Evolutionary conservation across 2,888 invertebrate species (phyloP).

Genomic region (Cephus runcator): DNA sequence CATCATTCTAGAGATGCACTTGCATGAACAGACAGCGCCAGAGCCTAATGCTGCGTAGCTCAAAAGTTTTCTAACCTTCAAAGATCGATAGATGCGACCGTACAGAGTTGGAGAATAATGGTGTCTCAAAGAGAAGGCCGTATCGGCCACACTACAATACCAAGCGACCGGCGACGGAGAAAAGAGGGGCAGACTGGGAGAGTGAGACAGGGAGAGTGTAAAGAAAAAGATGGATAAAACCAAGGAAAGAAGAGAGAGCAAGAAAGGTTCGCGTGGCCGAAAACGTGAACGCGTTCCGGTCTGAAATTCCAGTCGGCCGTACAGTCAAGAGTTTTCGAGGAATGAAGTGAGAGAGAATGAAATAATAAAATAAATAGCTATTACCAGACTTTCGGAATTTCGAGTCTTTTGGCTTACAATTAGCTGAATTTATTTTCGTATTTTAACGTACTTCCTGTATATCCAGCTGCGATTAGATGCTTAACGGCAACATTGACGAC

Average conservation of each 20-base stretch:
- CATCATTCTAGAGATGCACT: background rate
- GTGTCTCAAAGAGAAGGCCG: background rate
- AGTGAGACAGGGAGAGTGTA: background rate
- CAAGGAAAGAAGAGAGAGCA: background rate
- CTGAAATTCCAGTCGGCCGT: background rate
- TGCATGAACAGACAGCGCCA: background rate
- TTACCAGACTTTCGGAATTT: background rate
- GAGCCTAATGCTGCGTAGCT: background rate
- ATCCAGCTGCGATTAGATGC: background rate
- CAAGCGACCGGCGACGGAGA: background rate
- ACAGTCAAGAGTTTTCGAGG: background rate
- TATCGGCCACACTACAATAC: background rate
- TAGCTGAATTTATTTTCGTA: background rate
- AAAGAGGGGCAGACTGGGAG: background rate
- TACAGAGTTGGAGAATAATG: background rate
- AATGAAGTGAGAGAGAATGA: background rate
- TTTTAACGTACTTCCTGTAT: background rate
- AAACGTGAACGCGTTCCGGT: background rate
- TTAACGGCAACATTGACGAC: background rate
- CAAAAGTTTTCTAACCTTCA: background rate
- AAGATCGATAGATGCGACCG: background rate
- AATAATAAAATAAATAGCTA: background rate
- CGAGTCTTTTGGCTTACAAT: background rate
- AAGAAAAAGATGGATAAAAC: background rate
- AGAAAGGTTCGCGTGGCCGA: background rate